phyloP scores from a whole-genome alignment of 2,888 invertebrate species.

The Prostheceraeus crozeri region DNA sequence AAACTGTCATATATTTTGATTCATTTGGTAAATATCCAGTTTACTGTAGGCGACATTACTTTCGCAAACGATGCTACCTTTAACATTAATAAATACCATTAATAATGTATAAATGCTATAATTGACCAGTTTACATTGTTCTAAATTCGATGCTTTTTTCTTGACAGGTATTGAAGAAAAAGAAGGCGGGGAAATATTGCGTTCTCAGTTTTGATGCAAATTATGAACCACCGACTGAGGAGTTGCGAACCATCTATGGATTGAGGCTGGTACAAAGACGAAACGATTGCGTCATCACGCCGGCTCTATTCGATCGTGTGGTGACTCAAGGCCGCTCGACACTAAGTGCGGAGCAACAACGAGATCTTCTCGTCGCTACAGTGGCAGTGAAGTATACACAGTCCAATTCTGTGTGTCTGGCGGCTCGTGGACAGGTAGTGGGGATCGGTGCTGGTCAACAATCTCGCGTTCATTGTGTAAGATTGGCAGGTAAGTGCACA shows the following conservation, averaged over 20 bases:
- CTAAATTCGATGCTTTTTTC: too few relatives aligned
- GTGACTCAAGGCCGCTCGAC: constrained; percentile 67
- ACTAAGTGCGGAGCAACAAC: too few relatives aligned
- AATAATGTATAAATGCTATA: too few relatives aligned
- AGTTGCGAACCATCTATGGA: constrained; percentile 76
- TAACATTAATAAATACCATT: too few relatives aligned
- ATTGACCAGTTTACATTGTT: too few relatives aligned
- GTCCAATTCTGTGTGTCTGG: constrained; percentile 95
- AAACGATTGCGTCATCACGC: constrained; percentile 76
- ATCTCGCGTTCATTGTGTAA: constrained; percentile 92
- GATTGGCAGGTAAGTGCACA: constrained; percentile 74
- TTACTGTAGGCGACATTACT: too few relatives aligned
- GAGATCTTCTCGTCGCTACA: constrained; percentile 87
- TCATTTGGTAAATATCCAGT: too few relatives aligned
- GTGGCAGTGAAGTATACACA: constrained; percentile 94
- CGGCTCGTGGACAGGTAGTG: constrained; percentile 73
- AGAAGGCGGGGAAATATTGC: constrained; percentile 86
- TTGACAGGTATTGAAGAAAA: too few relatives aligned
- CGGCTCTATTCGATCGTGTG: constrained; percentile 70
- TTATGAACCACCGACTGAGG: constrained; percentile 31
- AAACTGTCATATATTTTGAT: too few relatives aligned
- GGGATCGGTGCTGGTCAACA: constrained; percentile 99
- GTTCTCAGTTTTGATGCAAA: constrained; percentile 64
- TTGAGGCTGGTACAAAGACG: constrained; percentile 76
- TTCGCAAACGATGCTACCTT: too few relatives aligned